Base-by-base conservation (phyloP, 2,888 invertebrate genomes). In the Philereme transversata region DNA sequence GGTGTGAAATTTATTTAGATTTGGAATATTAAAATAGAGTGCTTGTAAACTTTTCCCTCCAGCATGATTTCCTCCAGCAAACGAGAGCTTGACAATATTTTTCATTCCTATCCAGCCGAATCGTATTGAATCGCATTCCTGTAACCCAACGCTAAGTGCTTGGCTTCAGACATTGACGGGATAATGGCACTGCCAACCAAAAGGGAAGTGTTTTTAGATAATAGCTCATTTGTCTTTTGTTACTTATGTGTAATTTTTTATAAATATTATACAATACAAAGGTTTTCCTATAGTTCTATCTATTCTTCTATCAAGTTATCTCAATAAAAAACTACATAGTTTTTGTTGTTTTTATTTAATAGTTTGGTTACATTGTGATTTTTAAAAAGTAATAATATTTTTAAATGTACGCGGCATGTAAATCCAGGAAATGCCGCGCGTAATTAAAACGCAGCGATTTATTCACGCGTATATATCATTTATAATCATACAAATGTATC, bases 271-370 rank as follows among this genome's bases (percentile, higher is more conserved):
- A 46, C 41, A 53, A 35, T 60, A 57, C 53, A 48, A 22, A 60
- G 35, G 4, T 44, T 51, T 4, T 54, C 10, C 22, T 40, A 43
- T 56, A 38, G 36, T 53, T 48, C n/a, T n/a, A n/a, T n/a, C n/a
- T n/a, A n/a, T n/a, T n/a, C n/a, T n/a, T n/a, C n/a, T n/a, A n/a
- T n/a, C n/a, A n/a, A n/a, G n/a, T 22, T 22, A 46, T 43, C 38
- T 8, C 44, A 69, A 65, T 65, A 69, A 69, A 67, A 65, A 36
- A 10, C 47, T 55, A 33, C 10, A 65, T 61, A 52, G 50, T 50
- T 65, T 33, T 51, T 52, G 49, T 50, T 57, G 60, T 55, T 64
- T 64, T 70, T 67, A 78, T 61, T 76, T 68, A 55, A 74, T 77
- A 45, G 40, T 51, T 35, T 38, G 40, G 34, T 43, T 40, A 60